Percentiles rank a stretch among this genome's conserved stretches.
phyloP scores from a whole-genome alignment of 2,113 vertebrate species.

The Sialia sialis region DNA sequence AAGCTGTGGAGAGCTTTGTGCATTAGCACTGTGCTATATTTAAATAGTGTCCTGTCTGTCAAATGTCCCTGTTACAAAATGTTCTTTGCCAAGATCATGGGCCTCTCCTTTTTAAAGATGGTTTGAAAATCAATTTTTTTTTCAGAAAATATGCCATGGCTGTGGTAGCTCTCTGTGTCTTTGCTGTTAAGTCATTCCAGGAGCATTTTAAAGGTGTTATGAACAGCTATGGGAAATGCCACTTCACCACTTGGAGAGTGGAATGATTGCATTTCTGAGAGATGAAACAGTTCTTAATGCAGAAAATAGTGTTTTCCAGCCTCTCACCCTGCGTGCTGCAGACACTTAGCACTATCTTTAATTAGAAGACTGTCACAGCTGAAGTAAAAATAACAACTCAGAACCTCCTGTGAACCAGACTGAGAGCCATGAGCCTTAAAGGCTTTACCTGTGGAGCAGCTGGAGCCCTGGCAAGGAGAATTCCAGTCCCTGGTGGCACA shows the following conservation, averaged over 20 bases:
- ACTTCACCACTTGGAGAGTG: neutral
- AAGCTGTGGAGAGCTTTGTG: neutral
- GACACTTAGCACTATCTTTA: neutral
- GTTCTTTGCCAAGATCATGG: neutral
- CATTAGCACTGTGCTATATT: neutral
- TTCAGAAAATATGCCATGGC: neutral
- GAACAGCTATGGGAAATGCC: neutral
- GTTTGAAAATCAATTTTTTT: neutral
- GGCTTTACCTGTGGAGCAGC: neutral
- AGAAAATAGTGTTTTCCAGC: neutral
- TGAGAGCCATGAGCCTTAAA: neutral
- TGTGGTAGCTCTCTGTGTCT: neutral
- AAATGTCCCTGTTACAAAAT: neutral
- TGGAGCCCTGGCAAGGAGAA: neutral
- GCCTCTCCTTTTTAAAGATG: neutral
- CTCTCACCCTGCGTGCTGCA: neutral
- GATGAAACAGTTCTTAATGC: neutral
- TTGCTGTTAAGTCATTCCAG: neutral
- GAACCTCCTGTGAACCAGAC: neutral
- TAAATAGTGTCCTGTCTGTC: neutral
- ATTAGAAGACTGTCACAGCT: neutral
- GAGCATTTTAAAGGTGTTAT: neutral
- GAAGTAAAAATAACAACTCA: slow-evolving; percentile 3
- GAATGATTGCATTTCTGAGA: neutral
- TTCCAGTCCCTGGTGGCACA: rapidly evolving